Evolutionary conservation across 2,113 vertebrate species (phyloP), one percentile per base, ranked within the genome.

Genomic region (Boulengeromyrus knoepffleri): DNA sequence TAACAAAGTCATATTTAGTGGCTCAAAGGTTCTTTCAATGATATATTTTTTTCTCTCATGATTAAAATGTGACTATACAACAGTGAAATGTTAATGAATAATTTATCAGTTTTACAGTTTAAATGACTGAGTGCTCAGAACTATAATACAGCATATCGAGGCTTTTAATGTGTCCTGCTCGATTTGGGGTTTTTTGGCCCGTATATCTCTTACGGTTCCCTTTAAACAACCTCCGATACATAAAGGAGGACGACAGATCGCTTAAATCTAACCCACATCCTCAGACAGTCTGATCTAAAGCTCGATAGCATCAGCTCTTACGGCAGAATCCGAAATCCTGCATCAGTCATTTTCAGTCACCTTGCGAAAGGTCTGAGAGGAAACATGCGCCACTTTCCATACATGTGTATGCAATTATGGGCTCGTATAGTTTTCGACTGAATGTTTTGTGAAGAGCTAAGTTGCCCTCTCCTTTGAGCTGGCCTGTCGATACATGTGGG

Each of bases 131-230:
- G 92, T 91, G 91, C 94, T 90, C 90, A 86, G 9, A 90, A 88
- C 84, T 89, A 89, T 92, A 89, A 91, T 92, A 90, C 27, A 84
- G 92, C 90, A 85, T 3, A 9, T 88, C 19, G 80, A 47, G 85
- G 88, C 90, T 95, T 94, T 95, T 92, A 96, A 94, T 92, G 93
- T 93, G 93, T 93, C 92, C 91, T 89, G 90, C 86, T 92, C 90
- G 89, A 94, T 95, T 93, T 91, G 62, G 12, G 15, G 24, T 46
- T 45, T 31, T 1, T 39, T 86, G 91, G 42, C 91, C 89, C 90
- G 87, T 62, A 92, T 92, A 92, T 90, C 66, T 91, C 39, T 86
- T 85, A 13, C 42, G 49, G 46, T 21, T 9, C 31, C 46, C 10
- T 89, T 52, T 50, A 66, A 58, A 36, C 74, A 8, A 19, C 39